Conservation (phyloP, 2,888 invertebrate genomes). For the Tetragnatha montana region DNA sequence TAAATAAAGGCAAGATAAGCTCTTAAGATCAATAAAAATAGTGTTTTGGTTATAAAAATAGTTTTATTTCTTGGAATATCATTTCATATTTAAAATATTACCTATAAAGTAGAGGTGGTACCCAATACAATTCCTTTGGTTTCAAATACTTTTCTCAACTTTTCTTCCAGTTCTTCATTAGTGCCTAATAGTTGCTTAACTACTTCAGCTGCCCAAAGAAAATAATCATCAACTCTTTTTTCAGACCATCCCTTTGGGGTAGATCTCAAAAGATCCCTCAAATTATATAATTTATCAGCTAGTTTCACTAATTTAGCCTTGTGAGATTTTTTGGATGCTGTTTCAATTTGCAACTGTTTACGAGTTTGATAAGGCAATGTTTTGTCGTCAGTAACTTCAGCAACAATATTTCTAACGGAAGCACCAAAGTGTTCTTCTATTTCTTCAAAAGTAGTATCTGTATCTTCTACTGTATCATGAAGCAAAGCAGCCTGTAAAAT, state of each 20-base stretch:
- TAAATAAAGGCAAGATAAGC: no score
- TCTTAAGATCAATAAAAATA: no score
- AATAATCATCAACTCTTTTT: constrained; percentile 81
- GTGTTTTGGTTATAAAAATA: no score
- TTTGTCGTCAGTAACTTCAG: constrained; percentile 85
- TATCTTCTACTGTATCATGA: constrained; percentile 91
- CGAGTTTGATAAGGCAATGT: constrained; percentile 81
- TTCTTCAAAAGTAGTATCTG: constrained; percentile 84
- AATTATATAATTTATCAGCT: constrained; percentile 89
- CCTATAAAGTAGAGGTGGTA: background rate
- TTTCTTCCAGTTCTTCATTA: constrained; percentile 80
- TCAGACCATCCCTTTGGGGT: constrained; percentile 81
- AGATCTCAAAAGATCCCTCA: constrained; percentile 82
- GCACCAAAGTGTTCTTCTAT: constrained; percentile 82
- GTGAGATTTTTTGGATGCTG: constrained; percentile 79
- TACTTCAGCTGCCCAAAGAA: constrained; percentile 83
- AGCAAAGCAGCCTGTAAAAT: constrained; percentile 84
- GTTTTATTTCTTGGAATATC: no score
- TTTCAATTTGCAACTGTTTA: constrained; percentile 82
- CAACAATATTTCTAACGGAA: constrained; percentile 65
- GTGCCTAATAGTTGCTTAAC: constrained; percentile 82
- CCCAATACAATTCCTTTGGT: constrained; percentile 35
- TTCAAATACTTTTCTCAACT: constrained; percentile 79
- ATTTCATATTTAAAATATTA: background rate
- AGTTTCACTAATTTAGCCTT: constrained; percentile 86